Conservation (phyloP, 2,797 vertebrate species). For the Steatocranus sp. region DNA sequence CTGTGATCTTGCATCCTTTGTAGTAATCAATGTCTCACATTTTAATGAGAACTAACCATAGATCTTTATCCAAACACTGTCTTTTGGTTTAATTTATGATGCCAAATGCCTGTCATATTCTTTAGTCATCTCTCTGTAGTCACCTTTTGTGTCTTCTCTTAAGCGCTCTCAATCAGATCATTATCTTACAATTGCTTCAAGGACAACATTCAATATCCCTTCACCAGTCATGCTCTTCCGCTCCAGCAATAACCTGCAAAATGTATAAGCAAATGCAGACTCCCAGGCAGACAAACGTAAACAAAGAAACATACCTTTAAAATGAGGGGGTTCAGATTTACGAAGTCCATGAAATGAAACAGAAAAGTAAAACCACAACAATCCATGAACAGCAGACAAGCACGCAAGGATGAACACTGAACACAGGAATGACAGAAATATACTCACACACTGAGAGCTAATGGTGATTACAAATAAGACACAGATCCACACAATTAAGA, state of each 20-base stretch:
- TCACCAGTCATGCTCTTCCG: not conserved
- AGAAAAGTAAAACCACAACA: not conserved
- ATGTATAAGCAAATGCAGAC: not conserved
- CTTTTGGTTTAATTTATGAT: not conserved
- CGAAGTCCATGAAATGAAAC: not conserved
- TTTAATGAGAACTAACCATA: not conserved
- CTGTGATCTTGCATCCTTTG: not conserved
- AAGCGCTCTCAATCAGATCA: slow-evolving; percentile 26
- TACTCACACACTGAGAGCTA: not conserved
- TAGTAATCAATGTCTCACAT: not conserved
- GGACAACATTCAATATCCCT: slow-evolving; percentile 20
- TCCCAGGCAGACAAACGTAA: not conserved
- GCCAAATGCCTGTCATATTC: not conserved
- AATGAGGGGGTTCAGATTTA: not conserved
- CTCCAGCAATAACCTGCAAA: slow-evolving; percentile 27
- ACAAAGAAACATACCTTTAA: not conserved
- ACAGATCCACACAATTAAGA: not conserved
- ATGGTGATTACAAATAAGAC: not conserved
- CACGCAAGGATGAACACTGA: not conserved
- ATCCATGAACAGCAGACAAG: not conserved
- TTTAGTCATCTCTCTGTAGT: not conserved
- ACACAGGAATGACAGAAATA: not conserved
- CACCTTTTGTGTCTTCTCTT: not conserved
- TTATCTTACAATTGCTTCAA: slow-evolving; percentile 44
- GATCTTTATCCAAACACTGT: not conserved